A percentile compares a stretch with the other conserved stretches of the same genome.
Conservation (phyloP, 1,140 invertebrate species). For the Lerema accius region DNA sequence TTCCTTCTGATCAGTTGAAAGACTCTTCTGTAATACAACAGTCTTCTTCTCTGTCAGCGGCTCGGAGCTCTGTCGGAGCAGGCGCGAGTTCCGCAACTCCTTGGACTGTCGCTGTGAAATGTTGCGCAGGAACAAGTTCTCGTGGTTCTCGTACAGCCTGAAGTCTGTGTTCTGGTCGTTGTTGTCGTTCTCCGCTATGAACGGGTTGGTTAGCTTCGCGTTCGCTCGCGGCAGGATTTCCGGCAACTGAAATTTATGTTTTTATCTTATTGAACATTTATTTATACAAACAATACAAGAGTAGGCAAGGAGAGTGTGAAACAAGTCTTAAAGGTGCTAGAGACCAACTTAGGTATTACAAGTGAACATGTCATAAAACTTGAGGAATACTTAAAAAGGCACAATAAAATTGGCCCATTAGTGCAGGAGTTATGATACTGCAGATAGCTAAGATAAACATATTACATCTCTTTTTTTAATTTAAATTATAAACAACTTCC, state of each 20-base stretch:
- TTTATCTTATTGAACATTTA: no score
- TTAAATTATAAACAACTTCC: no score
- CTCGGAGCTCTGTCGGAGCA: constrained; percentile 74
- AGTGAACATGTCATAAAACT: no score
- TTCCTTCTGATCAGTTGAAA: constrained; percentile 72
- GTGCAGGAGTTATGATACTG: no score
- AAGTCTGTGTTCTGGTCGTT: constrained; percentile 60
- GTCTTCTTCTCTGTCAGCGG: constrained; percentile 67
- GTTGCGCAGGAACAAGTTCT: constrained; percentile 78
- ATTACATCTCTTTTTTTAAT: no score
- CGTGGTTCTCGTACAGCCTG: constrained; percentile 78
- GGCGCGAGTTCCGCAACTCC: constrained; percentile 64
- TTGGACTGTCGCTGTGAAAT: constrained; percentile 75
- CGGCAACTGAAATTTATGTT: constrained; percentile 54
- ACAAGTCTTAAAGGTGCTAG: no score
- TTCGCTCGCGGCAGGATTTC: constrained; percentile 66
- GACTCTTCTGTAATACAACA: constrained; percentile 65
- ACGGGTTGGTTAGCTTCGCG: constrained; percentile 61
- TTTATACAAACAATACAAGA: neutral
- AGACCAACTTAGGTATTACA: no score
- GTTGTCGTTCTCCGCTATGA: constrained; percentile 41
- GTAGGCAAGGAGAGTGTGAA: no score
- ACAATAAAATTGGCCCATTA: no score
- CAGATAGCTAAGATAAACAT: no score
- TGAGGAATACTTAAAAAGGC: no score